Base-by-base conservation (phyloP, 2,888 invertebrate species). In the Protodeltote pygarga region DNA sequence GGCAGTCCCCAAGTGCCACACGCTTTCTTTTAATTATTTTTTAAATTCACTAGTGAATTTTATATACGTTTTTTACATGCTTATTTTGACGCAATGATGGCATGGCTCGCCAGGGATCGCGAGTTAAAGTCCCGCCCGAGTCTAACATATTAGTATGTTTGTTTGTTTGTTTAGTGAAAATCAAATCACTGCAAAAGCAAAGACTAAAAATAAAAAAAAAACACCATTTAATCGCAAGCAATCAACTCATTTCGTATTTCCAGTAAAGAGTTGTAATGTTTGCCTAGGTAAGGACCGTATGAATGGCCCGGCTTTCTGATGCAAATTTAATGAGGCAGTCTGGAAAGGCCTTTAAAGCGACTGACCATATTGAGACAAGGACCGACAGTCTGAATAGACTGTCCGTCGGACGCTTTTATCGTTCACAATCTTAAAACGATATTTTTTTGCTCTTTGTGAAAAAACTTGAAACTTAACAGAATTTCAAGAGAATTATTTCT, bases 321-420 rank as follows among this genome's bases (percentile, higher is more conserved):
- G 83, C 78, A 87, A 85, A 85, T 85, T 85, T 88, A 86, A 88
- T 87, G 88, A 87, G 86, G 70, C 75, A 72, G 76, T 70, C 67
- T 67, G 75, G 78, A 75, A 71, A 65, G 76, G 71, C 70, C 76
- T 80, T 81, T 79, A 72, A 67, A 79, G 53, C 64, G 79, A 81
- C 84, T 88, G 88, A 88, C 88, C 88, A 83, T 88, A 87, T 44
- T 44, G 63, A 79, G 75, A 84, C 83, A 84, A 86, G 83, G 75
- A 79, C 65, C 58, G 59, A 44, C 60, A 52, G 77, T 69, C 75
- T 85, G 80, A 79, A 77, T 76, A 77, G 79, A 76, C 65, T 82
- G 84, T 78, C 85, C 83, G 65, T 54, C 47, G 23, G 46, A 55
- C 51, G 29, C 50, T 60, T 69, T 50, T 65, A 63, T 61, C 52